Percentiles rank a stretch among this genome's conserved stretches.
These are phyloP conservation scores for Ips typographus DNA, from an alignment of 1,140 invertebrate species.

Conservation along the genomic window DNA sequence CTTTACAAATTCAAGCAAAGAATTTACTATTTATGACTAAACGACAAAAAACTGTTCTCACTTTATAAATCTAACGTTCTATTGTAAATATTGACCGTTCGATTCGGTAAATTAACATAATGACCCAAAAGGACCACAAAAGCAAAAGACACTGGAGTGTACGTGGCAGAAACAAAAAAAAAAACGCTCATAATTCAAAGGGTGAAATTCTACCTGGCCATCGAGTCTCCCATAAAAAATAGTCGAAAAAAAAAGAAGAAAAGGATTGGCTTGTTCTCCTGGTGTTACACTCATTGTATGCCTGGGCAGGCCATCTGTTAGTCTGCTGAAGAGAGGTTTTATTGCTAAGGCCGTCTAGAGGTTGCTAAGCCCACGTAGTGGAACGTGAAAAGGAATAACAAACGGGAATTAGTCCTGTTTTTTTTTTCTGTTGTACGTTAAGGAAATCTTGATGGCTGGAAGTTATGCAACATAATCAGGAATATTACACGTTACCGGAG, in stretches of 20 bases:
- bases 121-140: too few relatives aligned
- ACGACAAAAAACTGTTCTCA: too few relatives aligned
- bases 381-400: constrained; percentile 9
- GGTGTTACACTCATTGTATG: constrained; percentile 30
- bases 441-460: neutral
- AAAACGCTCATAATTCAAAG: constrained; percentile 8
- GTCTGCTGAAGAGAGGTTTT: neutral
- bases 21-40: too few relatives aligned
- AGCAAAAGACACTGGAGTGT: too few relatives aligned
- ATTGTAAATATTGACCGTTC: too few relatives aligned
- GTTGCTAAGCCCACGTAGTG: constrained; percentile 12
- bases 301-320: constrained; percentile 19
- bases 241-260: neutral
- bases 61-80: too few relatives aligned
- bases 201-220: constrained; percentile 21
- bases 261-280: constrained; percentile 13
- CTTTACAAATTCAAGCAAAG: too few relatives aligned
- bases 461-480: neutral
- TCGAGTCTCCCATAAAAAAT: constrained; percentile 7
- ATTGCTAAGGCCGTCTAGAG: constrained; percentile 20
- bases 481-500: neutral
- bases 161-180: neutral
- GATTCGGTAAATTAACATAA: too few relatives aligned
- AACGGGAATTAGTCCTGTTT: constrained; percentile 7
- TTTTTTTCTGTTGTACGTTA: neutral